phyloP scores from a whole-genome alignment of 2,888 invertebrate genomes.

The Xestia sexstrigata region DNA sequence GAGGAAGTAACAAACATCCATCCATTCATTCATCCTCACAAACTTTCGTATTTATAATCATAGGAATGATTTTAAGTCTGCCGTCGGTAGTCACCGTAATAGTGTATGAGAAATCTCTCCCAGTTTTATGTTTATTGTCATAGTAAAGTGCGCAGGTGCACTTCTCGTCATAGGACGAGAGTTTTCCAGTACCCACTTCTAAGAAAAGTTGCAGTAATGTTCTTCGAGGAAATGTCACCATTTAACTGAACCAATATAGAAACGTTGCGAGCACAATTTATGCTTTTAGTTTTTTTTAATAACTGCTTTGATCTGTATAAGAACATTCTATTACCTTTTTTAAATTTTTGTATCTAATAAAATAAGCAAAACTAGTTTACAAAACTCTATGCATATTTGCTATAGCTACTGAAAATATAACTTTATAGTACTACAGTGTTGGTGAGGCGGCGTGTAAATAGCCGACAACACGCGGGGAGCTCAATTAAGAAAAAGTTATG shows the following conservation, averaged over 20 bases:
- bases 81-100: neutral
- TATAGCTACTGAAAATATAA: no score
- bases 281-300: neutral
- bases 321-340: neutral
- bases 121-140: conserved; percentile 8
- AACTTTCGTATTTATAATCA: no score
- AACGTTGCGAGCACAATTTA: neutral
- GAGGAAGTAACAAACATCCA: no score
- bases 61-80: neutral
- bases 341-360: no score
- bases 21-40: no score
- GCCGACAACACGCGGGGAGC: no score
- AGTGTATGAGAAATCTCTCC: neutral
- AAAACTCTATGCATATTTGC: no score
- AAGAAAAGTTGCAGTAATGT: neutral
- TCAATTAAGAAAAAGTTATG: no score
- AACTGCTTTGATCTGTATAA: neutral
- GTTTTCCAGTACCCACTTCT: neutral
- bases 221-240: neutral
- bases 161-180: neutral
- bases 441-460: no score
- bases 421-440: no score
- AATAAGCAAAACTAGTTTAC: no score
- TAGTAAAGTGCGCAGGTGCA: conserved; percentile 9
- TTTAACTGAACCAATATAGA: neutral